Conservation (phyloP, 53 echinoderm and acorn worm genomes). For the Mesocentrotus franciscanus region DNA sequence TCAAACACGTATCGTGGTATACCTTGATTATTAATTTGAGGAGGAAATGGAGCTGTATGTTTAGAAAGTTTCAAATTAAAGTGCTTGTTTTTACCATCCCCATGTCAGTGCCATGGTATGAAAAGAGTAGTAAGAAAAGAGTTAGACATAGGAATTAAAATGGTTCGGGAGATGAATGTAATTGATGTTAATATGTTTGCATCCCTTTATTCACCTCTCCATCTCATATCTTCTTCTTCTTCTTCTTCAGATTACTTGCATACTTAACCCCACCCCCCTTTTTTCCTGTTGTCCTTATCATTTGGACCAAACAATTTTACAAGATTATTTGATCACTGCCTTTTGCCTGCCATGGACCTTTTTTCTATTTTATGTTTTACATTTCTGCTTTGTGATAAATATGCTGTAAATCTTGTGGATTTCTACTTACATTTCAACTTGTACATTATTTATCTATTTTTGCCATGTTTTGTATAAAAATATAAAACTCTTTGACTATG, state of each 20-base stretch:
- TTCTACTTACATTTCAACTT: conserved; percentile 4
- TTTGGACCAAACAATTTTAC: not conserved
- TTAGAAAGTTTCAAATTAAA: not conserved
- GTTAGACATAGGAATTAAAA: not conserved
- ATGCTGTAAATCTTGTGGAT: not conserved
- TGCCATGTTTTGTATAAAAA: not conserved
- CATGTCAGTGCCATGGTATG: not conserved
- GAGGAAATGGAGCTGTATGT: not conserved
- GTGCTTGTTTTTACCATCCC: not conserved
- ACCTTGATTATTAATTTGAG: not conserved
- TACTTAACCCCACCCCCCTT: not conserved
- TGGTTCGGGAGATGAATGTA: not conserved
- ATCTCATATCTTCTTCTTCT: not conserved
- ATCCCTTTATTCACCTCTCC: not conserved
- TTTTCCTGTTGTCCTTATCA: not conserved
- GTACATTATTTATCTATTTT: not conserved
- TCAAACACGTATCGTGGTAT: not conserved
- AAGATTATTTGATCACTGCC: conserved; percentile 11
- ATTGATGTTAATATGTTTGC: not conserved
- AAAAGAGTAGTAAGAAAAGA: not conserved
- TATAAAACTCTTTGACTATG: not conserved
- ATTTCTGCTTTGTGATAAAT: conserved; percentile 4
- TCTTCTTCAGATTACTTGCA: no score
- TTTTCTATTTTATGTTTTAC: not conserved
- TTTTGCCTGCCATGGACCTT: conserved; percentile 2